phyloP scores from a whole-genome alignment of 1,140 invertebrate genomes.

The Limonius californicus region DNA sequence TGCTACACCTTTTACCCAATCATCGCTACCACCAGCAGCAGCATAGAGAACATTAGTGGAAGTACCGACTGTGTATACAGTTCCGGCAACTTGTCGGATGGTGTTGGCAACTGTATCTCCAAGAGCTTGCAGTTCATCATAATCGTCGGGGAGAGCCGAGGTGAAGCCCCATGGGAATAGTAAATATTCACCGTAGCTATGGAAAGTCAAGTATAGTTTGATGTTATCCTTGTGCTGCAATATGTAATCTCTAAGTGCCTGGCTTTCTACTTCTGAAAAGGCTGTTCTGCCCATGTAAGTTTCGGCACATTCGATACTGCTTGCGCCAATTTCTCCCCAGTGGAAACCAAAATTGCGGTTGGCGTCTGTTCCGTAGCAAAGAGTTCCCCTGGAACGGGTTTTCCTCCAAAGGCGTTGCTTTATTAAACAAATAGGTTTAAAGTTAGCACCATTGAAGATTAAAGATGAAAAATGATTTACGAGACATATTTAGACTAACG shows the following conservation, averaged over 20 bases:
- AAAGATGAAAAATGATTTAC: not conserved
- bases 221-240: slow-evolving; percentile 51
- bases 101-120: slow-evolving; percentile 42
- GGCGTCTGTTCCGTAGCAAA: slow-evolving; percentile 64
- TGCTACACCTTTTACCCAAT: slow-evolving; percentile 62
- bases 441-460: no score
- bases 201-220: slow-evolving; percentile 68
- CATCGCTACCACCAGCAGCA: slow-evolving; percentile 65
- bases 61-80: slow-evolving; percentile 63
- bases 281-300: slow-evolving; percentile 63
- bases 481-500: not conserved
- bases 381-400: slow-evolving; percentile 55
- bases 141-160: not conserved
- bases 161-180: slow-evolving; percentile 69
- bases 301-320: slow-evolving; percentile 63
- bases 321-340: slow-evolving; percentile 65
- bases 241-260: slow-evolving; percentile 54
- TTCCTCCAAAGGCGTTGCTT: slow-evolving; percentile 72
- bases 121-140: slow-evolving; percentile 9
- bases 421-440: slow-evolving; percentile 11
- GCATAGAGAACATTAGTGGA: slow-evolving; percentile 45
- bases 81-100: slow-evolving; percentile 61
- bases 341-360: slow-evolving; percentile 73
- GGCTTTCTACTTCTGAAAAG: slow-evolving; percentile 73
- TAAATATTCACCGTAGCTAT: slow-evolving; percentile 71